phyloP scores from a whole-genome alignment of 2,113 vertebrate species.

The Aldabrachelys gigantea region DNA sequence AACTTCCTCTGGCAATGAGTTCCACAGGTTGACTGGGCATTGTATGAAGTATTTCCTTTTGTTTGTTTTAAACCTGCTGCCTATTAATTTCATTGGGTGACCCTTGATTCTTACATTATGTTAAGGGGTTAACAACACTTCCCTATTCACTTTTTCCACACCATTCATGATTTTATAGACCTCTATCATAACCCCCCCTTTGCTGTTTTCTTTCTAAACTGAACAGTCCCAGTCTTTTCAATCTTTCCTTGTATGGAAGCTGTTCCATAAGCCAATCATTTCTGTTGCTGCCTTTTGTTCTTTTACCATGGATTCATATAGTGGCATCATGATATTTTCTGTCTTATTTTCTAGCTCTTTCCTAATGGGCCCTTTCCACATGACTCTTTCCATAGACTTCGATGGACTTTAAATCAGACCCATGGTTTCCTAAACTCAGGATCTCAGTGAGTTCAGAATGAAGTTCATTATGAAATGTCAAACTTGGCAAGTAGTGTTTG shows the following conservation, averaged over 20 bases:
- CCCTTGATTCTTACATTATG: too few relatives aligned
- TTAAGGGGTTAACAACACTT: too few relatives aligned
- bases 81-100: too few relatives aligned
- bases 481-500: accelerated
- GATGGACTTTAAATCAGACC: accelerated
- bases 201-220: neutral
- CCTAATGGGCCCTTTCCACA: neutral
- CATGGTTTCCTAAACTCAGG: accelerated
- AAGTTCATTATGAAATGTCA: accelerated
- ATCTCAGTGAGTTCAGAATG: accelerated
- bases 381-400: accelerated
- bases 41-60: too few relatives aligned
- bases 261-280: neutral
- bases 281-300: neutral
- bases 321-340: neutral
- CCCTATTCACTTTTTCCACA: too few relatives aligned
- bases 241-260: neutral
- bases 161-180: too few relatives aligned
- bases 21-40: too few relatives aligned
- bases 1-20: too few relatives aligned
- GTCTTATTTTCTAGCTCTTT: neutral
- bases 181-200: too few relatives aligned
- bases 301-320: neutral
- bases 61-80: too few relatives aligned
- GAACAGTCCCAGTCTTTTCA: neutral